Evolutionary conservation across 2,888 invertebrate species (phyloP), one percentile per base, ranked within the genome.

Genomic region (Eristalis arbustorum): DNA sequence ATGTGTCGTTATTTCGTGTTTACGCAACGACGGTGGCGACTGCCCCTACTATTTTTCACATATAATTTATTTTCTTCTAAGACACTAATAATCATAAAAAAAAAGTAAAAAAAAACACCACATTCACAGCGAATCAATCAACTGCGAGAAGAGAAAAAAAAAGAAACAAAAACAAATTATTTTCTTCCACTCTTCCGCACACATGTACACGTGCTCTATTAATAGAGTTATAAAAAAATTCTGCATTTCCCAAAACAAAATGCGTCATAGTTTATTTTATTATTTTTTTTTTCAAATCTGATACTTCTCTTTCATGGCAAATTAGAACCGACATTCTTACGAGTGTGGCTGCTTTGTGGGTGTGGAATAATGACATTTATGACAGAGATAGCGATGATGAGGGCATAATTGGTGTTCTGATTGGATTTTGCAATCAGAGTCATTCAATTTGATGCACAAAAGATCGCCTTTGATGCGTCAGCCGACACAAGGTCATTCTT

Each of bases 221-320:
- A 63, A 68, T 67, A 78, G 71, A 71, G 56, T 68, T 62, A 56
- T 62, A 68, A 56, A 73, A n/a, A 67, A 64, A 64, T 22, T 80
- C 67, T 80, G 80, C 80, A 80, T 80, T 80, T 80, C 73, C 80
- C 73, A 80, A 80, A 80, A 80, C 80, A 80, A 67, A 66, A 63
- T 80, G 80, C 62, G 80, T 80, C 80, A 80, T 40, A 28, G 13
- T 23, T 37, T 78, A 78, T 56, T 66, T 79, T 71, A 22, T n/a
- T n/a, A n/a, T 72, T 42, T 49, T 34, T 34, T 11, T 10, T 37
- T 37, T 42, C 68, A 49, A 49, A 49, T 18, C 49, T 49, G 18
- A 49, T 49, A 18, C n/a, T 42, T 42, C 40, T 79, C 42, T 37
- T 14, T 14, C 13, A 28, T 28, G 25, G 49, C 14, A 66, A 6